Conservation (phyloP, 2,888 invertebrate genomes). For the Hirtodrosophila duncani region DNA sequence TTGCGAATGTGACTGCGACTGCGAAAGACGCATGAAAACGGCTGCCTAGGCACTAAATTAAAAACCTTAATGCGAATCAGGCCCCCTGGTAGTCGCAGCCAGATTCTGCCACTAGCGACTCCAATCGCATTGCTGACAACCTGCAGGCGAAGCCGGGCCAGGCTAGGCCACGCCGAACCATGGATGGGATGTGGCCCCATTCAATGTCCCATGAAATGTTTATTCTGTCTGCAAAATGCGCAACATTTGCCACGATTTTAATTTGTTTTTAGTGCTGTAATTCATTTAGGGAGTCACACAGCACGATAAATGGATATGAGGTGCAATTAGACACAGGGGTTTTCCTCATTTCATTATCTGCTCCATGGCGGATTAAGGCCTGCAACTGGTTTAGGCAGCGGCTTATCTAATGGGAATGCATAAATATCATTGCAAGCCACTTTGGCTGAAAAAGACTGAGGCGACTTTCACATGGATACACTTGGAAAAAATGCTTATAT, state of each 20-base stretch:
- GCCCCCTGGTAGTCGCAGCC: background rate
- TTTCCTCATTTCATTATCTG: conserved; percentile 31
- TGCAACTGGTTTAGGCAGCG: conserved; percentile 20
- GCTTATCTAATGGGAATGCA: conserved; percentile 37
- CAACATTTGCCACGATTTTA: conserved; percentile 61
- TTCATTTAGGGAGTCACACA: conserved; percentile 11
- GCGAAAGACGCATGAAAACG: conserved; percentile 49
- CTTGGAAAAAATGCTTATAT: no score
- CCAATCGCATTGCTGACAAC: conserved; percentile 3
- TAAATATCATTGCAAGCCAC: conserved; percentile 3
- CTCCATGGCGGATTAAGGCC: conserved; percentile 3
- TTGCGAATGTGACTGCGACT: background rate
- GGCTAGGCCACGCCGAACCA: no score
- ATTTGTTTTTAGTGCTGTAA: conserved; percentile 42
- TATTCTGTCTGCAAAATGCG: no score
- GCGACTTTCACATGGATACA: conserved; percentile 29
- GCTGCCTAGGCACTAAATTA: conserved; percentile 54
- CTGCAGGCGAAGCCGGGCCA: background rate
- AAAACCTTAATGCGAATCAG: conserved; percentile 53
- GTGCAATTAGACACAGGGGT: conserved; percentile 68
- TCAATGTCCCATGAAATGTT: conserved; percentile 36
- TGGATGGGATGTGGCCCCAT: background rate
- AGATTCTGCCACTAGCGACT: conserved; percentile 2
- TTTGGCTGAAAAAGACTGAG: background rate
- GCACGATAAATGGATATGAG: conserved; percentile 65